These are phyloP conservation scores for Oncopodura yosiiana DNA, from an alignment of 1,140 invertebrate species.

Conservation along the genomic window DNA sequence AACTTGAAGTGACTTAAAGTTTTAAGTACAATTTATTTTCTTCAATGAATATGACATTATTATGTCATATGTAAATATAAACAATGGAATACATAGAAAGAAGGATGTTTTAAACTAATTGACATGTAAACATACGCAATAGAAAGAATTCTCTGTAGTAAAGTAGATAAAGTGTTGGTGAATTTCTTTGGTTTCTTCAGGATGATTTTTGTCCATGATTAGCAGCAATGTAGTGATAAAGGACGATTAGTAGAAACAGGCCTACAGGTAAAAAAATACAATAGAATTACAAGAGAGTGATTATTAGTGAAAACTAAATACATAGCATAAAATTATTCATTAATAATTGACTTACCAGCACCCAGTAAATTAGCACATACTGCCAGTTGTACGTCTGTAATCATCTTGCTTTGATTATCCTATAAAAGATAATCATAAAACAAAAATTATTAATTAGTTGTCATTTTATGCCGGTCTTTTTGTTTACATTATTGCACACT, in stretches of 20 bases:
- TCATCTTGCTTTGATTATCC: constrained; percentile 57
- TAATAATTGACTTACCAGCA: no score
- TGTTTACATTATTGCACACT: no score
- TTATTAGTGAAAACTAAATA: no score
- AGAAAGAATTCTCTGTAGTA: neutral
- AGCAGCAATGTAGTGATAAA: constrained; percentile 94
- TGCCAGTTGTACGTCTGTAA: constrained; percentile 90
- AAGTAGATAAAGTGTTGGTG: neutral
- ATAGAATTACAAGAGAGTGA: no score
- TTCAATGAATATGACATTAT: no score
- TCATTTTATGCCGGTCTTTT: no score
- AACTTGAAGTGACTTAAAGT: no score
- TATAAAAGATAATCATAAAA: neutral
- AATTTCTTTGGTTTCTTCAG: neutral
- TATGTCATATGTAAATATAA: neutral
- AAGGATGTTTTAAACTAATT: constrained; percentile 11
- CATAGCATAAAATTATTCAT: no score
- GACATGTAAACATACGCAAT: no score
- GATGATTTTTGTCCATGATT: constrained; percentile 45
- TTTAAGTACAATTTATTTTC: neutral
- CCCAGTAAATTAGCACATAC: constrained; percentile 93
- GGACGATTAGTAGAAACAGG: constrained; percentile 84
- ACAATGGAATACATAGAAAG: constrained; percentile 2
- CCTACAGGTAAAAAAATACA: no score
- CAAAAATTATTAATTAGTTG: no score